Evolutionary conservation across 2,888 invertebrate genomes (phyloP).

Genomic region (Sphinx pinastri): DNA sequence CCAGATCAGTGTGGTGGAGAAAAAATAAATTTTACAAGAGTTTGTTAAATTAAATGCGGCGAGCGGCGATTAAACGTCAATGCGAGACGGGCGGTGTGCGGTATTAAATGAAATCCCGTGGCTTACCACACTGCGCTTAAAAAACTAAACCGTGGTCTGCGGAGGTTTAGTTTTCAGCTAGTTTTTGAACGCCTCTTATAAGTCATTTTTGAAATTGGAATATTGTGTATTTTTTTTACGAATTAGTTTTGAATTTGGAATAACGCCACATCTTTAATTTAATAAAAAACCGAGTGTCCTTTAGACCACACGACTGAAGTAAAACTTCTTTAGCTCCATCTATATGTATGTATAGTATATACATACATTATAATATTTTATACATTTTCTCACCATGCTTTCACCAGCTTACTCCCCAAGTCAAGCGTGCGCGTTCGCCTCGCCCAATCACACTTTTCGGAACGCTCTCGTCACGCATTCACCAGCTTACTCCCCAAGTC

Average conservation of each 20-base stretch:
- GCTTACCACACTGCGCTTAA: slow-evolving; percentile 24
- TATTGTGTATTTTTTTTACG: not conserved
- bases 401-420: too few species aligned
- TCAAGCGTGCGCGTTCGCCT: too few species aligned
- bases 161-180: not conserved
- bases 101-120: slow-evolving; percentile 26
- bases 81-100: not conserved
- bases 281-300: too few species aligned
- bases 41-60: slow-evolving; percentile 20
- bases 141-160: slow-evolving; percentile 14
- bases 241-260: not conserved
- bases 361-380: too few species aligned
- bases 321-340: too few species aligned
- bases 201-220: not conserved
- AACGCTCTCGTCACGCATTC: too few species aligned
- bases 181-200: not conserved
- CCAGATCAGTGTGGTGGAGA: slow-evolving; percentile 10
- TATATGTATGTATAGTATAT: too few species aligned
- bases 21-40: slow-evolving; percentile 20
- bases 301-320: too few species aligned
- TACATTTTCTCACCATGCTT: too few species aligned
- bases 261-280: too few species aligned
- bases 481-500: too few species aligned
- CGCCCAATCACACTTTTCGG: too few species aligned
- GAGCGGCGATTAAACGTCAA: slow-evolving; percentile 17